Evolutionary conservation across 2,113 vertebrate species (phyloP).

Genomic region (Neopipo cinnamomea): DNA sequence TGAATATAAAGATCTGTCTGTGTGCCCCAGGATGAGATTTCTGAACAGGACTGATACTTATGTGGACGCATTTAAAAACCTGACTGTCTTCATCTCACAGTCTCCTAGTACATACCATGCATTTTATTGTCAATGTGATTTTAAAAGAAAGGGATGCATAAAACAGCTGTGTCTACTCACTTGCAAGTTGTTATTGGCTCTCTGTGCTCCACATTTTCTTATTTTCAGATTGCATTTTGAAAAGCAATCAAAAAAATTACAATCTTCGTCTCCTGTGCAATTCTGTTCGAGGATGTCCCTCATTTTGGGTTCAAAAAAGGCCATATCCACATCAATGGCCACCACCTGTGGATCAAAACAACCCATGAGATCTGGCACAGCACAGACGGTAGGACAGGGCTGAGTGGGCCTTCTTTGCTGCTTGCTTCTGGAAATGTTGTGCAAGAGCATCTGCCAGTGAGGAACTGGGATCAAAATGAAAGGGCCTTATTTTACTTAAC

Average conservation of each 20-base stretch:
- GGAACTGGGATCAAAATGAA: background rate
- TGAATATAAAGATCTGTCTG: background rate
- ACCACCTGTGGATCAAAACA: slow-evolving; percentile 83
- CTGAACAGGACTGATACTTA: background rate
- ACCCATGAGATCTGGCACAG: background rate
- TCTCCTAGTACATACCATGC: background rate
- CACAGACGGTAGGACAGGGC: background rate
- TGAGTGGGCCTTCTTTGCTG: background rate
- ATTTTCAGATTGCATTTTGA: slow-evolving; percentile 83
- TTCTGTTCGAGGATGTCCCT: slow-evolving; percentile 93
- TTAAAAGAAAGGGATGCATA: background rate
- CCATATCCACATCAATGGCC: slow-evolving; percentile 98
- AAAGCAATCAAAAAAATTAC: slow-evolving; percentile 96
- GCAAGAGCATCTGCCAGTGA: background rate
- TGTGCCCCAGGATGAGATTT: background rate
- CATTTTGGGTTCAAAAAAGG: slow-evolving; percentile 99
- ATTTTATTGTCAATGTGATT: background rate
- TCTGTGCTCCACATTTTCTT: slow-evolving; percentile 80
- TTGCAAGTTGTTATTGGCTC: slow-evolving; percentile 93
- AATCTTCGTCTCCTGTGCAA: slow-evolving; percentile 91
- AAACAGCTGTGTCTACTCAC: slow-evolving; percentile 69
- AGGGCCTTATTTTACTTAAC: background rate
- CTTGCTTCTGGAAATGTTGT: background rate
- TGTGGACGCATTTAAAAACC: rapidly evolving
- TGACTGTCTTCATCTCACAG: background rate